A percentile compares a stretch with the other conserved stretches of the same genome.
Conservation (phyloP, 1,140 invertebrate genomes). For the Nasonia vitripennis region DNA sequence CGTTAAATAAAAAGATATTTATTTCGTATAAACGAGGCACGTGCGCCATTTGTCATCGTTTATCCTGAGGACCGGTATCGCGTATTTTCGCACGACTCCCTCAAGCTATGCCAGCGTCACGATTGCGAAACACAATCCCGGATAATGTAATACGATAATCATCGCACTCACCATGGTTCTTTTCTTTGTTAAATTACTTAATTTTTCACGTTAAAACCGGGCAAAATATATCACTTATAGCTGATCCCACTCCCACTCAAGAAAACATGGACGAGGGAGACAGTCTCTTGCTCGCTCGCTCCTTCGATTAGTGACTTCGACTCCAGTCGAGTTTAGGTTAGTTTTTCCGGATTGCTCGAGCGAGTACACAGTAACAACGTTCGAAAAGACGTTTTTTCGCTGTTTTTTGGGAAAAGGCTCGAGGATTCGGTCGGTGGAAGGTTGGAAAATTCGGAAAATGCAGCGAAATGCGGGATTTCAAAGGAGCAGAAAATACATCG, state of each 20-base stretch:
- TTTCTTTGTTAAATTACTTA: slow-evolving; percentile 10
- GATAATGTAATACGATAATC: neutral
- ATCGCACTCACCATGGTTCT: slow-evolving; percentile 43
- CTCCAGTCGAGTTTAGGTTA: neutral
- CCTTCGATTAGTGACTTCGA: slow-evolving; percentile 18
- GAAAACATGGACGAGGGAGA: slow-evolving; percentile 44
- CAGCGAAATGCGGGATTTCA: neutral
- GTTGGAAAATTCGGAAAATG: neutral
- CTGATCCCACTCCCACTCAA: slow-evolving; percentile 40
- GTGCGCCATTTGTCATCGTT: slow-evolving; percentile 40
- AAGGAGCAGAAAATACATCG: slow-evolving; percentile 9
- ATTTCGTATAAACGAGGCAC: slow-evolving; percentile 35
- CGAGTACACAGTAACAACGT: neutral
- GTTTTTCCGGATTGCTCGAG: neutral
- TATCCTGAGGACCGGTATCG: slow-evolving; percentile 18
- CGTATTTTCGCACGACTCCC: neutral
- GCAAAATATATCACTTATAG: slow-evolving; percentile 24
- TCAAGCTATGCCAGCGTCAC: neutral
- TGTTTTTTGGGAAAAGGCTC: neutral
- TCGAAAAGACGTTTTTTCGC: neutral
- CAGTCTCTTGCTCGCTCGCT: neutral
- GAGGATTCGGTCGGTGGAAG: neutral
- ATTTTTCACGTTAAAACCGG: slow-evolving; percentile 16
- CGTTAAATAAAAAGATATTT: neutral
- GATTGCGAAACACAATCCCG: neutral